Base-by-base conservation (phyloP, 2,113 vertebrate genomes). In the Podilymbus podiceps region DNA sequence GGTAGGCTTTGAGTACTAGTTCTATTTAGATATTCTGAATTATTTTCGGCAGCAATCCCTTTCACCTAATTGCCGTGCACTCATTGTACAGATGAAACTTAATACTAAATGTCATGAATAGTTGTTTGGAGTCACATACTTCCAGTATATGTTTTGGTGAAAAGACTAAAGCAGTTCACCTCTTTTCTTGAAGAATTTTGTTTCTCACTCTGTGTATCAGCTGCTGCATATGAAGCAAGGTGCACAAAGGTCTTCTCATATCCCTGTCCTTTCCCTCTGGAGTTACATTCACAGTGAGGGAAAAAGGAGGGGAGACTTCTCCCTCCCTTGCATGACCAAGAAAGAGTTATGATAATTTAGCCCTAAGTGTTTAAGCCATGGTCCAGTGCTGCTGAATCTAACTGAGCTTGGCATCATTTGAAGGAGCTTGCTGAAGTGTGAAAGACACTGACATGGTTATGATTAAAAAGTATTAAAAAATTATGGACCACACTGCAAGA, bases 391-490 rank as follows among this genome's bases (percentile, higher is more conserved):
- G 55, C 59, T 76, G 81, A 96, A 92, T 89, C 77, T 93, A 88
- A 88, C 87, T 88, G 81, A 94, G 87, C 74, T 63, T 96, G 95
- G 95, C 92, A 97, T 58, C 74, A 71, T 89, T 88, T 97, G 96
- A 97, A 97, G 95, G 97, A 97, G 74, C 42, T 89, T 97, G 87
- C 74, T 92, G 92, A 82, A 95, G 89, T 95, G 90, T 97, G 92
- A 97, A 97, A 95, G 94, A 74, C 91, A 94, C 35, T 94, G 87
- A 94, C 6, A 2, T 89, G 55, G 46, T 46, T 92, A 85, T 85
- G 89, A 96, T 95, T 95, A 91, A 79, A 95, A 95, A 91, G 18
- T 85, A 89, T 52, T 89, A 87, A 91, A 95, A 93, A 92, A 95
- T 95, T 88, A 93, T 30, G 89, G 71, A 63, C 71, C 33, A 49